Base-by-base conservation (phyloP, 2,113 vertebrate species). In the rabbit (Oryctolagus cuniculus) region DNA sequence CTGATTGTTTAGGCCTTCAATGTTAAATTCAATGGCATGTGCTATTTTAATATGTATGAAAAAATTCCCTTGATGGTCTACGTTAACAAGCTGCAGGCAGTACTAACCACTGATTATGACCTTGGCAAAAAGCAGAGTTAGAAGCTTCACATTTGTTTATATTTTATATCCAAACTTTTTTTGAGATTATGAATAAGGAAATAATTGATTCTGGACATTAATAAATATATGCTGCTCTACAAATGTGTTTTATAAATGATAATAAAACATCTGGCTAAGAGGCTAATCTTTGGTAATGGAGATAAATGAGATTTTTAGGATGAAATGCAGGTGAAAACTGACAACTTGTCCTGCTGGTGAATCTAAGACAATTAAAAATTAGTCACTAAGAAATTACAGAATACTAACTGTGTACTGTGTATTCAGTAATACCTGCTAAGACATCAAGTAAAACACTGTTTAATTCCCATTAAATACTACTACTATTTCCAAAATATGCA, bases 311-410 rank as follows among this genome's bases (percentile, higher is more conserved):
- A 51, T 69, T 84, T 89, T 81, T 77, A 89, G 73, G 81, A 9
- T 95, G 61, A 87, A 87, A 92, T 51, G 21, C 36, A n/a, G 49
- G 16, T 36, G 31, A 80, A 92, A 17, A 87, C 17, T 66, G 21
- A 63, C 11, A 85, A 77, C 9, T 61, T 93, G n/a, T 70, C n/a
- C 31, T 94, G 13, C 67, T 94, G 66, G 22, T 93, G 63, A 92
- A 93, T 84, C 61, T 87, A 92, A 87, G 51, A 95, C 94, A 89
- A 93, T 91, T 78, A 16, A 89, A 81, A 95, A 83, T 38, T 5
- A 93, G 0, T 87, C 25, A 27, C 38, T 51, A 78, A 69, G 21
- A 90, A 51, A 89, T 78, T 84, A 38, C 2, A 69, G 38, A 85
- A 73, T 31, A 55, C 44, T 44, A 44, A 44, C 44, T 44, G 44